phyloP scores from a whole-genome alignment of 2,113 vertebrate genomes.

The Pelecanoides urinatrix region DNA sequence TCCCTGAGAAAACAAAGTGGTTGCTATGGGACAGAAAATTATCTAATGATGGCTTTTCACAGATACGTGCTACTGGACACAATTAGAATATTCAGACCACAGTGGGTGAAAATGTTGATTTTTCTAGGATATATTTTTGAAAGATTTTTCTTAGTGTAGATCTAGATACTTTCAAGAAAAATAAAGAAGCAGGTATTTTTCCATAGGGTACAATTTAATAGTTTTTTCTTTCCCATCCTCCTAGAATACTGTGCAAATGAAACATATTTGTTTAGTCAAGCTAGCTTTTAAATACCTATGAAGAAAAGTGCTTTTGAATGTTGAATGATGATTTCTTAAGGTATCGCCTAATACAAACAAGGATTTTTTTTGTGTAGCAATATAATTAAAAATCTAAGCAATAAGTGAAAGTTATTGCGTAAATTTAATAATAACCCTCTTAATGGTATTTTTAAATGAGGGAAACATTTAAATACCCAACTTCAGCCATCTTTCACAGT shows the following conservation, averaged over 20 bases:
- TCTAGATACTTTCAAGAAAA: not conserved
- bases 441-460: not conserved
- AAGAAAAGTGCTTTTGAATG: not conserved
- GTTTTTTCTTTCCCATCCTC: not conserved
- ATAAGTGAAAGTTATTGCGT: not conserved
- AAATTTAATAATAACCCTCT: not conserved
- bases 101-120: not conserved
- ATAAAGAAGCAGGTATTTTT: not conserved
- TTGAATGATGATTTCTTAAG: not conserved
- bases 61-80: not conserved
- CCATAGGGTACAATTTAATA: not conserved
- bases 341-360: not conserved
- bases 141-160: not conserved
- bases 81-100: conserved; percentile 1
- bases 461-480: not conserved
- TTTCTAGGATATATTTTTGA: not conserved
- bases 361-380: not conserved
- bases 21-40: conserved; percentile 46
- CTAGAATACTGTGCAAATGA: not conserved
- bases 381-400: not conserved
- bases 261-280: not conserved
- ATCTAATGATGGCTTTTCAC: conserved; percentile 17
- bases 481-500: not conserved
- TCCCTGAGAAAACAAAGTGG: conserved; percentile 30
- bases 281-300: not conserved